These are phyloP conservation scores for Bombus balteatus DNA, from an alignment of 1,140 invertebrate genomes.

Conservation along the genomic window DNA sequence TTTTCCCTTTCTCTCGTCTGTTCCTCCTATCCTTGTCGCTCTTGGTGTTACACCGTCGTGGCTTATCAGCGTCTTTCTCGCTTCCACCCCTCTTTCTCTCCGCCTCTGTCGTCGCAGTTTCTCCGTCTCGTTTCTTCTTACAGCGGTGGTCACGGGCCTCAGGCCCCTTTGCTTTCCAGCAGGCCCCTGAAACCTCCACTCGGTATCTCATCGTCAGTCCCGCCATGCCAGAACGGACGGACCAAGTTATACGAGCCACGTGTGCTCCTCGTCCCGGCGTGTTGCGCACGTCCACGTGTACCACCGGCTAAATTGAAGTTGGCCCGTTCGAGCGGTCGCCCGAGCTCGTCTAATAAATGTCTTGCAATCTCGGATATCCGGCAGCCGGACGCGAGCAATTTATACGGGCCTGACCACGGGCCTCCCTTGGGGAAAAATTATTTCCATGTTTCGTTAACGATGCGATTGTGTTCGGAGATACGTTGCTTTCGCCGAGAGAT, in stretches of 20 bases:
- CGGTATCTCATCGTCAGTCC: constrained; percentile 38
- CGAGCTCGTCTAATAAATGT: constrained; percentile 41
- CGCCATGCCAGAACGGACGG: constrained; percentile 26
- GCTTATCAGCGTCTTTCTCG: constrained; percentile 4
- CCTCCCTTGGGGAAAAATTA: constrained; percentile 3
- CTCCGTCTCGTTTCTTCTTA: neutral
- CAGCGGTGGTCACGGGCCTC: neutral
- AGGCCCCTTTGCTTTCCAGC: neutral
- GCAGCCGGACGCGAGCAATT: constrained; percentile 32
- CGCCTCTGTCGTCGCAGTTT: neutral
- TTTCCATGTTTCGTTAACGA: neutral
- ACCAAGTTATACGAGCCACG: constrained; percentile 50
- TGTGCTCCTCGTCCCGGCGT: constrained; percentile 29
- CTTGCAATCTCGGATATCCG: constrained; percentile 41
- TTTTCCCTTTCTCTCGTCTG: neutral
- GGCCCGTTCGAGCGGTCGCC: neutral
- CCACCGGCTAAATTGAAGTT: constrained; percentile 22
- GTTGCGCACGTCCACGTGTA: constrained; percentile 56
- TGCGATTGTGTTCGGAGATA: neutral
- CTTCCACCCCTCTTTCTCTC: constrained; percentile 5
- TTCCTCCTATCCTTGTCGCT: neutral
- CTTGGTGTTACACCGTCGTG: neutral
- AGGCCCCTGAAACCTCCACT: constrained; percentile 7
- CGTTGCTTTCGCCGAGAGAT: neutral
- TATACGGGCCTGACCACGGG: neutral